Conservation (phyloP, 2,888 invertebrate genomes). For the Cryptophagus acutangulus region DNA sequence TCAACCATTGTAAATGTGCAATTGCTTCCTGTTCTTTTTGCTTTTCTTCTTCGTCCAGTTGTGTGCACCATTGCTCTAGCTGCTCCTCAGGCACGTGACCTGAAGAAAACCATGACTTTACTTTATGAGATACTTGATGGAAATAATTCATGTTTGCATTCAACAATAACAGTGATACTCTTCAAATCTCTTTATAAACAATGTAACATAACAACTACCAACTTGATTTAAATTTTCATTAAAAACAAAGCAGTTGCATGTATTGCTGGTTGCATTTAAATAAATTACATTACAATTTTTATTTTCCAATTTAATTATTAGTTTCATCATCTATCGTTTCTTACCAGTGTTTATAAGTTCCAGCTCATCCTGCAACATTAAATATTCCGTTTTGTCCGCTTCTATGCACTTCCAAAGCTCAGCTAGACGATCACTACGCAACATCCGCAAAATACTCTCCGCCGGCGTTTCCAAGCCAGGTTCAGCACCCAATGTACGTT, state of each 20-base stretch:
- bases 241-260: too few species aligned
- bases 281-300: too few species aligned
- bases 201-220: neutral
- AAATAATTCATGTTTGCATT: neutral
- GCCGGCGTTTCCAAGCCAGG: conserved; percentile 64
- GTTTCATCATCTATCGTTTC: too few species aligned
- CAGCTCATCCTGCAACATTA: conserved; percentile 63
- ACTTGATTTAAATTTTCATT: neutral
- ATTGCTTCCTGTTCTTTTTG: conserved; percentile 64
- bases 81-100: conserved; percentile 62
- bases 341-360: conserved; percentile 52
- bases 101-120: too few species aligned
- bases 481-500: conserved; percentile 58
- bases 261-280: too few species aligned
- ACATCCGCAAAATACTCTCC: conserved; percentile 69
- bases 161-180: neutral
- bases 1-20: conserved; percentile 58
- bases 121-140: neutral
- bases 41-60: conserved; percentile 68
- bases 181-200: neutral
- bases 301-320: too few species aligned
- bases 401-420: conserved; percentile 70
- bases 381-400: conserved; percentile 70
- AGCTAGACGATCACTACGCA: conserved; percentile 71
- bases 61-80: conserved; percentile 67